Conservation (phyloP, 2,113 vertebrate species). For the Albula glossodonta region DNA sequence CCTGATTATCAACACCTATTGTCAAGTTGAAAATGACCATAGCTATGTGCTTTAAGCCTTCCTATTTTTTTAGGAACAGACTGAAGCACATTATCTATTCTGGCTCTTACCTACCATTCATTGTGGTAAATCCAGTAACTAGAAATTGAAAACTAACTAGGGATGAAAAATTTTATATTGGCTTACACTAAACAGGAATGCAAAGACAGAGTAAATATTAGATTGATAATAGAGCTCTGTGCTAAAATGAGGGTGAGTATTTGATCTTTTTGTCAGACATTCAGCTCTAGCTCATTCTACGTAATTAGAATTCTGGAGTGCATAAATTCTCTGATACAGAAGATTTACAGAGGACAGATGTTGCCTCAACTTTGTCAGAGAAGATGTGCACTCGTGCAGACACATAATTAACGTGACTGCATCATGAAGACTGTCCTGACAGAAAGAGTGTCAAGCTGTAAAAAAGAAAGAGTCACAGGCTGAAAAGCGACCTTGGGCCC, state of each 20-base stretch:
- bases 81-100: no score
- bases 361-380: neutral
- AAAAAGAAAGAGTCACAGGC: neutral
- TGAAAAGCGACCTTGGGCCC: neutral
- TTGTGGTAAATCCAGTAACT: no score
- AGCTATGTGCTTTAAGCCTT: no score
- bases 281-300: no score
- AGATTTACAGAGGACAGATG: neutral
- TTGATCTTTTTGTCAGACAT: neutral
- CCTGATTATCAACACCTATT: no score
- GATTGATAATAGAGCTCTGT: neutral
- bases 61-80: no score
- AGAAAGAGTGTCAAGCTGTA: neutral
- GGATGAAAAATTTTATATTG: no score
- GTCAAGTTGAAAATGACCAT: no score
- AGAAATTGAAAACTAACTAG: no score
- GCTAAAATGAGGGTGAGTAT: neutral
- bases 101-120: no score
- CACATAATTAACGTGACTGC: neutral
- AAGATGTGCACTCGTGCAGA: neutral
- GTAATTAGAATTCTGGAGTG: neutral
- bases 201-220: no score
- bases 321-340: neutral
- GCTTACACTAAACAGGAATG: no score
- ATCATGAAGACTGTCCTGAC: neutral